A percentile compares a stretch with the other conserved stretches of the same genome.
phyloP scores from a whole-genome alignment of 2,113 vertebrate genomes.

The Cebidichthys violaceus region DNA sequence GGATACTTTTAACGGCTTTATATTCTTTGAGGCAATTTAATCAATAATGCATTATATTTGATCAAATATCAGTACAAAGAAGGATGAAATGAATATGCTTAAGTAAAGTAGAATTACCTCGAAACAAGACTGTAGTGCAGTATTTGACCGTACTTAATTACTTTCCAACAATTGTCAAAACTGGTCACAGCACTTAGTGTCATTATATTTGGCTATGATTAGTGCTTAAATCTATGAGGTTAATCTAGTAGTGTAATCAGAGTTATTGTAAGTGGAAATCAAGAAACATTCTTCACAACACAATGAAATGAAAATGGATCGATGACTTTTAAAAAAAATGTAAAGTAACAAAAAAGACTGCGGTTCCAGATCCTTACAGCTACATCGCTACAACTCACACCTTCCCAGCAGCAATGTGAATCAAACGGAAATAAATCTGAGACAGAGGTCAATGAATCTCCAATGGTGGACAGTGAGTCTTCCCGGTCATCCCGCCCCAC shows the following conservation, averaged over 20 bases:
- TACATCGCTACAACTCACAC: not conserved
- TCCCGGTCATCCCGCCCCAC: slow-evolving; percentile 20
- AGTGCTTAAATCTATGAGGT: not conserved
- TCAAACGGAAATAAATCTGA: slow-evolving; percentile 72
- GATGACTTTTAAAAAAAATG: not conserved
- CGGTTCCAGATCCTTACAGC: not conserved
- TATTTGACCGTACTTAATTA: not conserved
- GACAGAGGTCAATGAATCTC: slow-evolving; percentile 51
- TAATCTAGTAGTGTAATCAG: not conserved
- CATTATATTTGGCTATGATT: not conserved
- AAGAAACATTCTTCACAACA: not conserved
- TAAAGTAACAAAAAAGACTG: not conserved
- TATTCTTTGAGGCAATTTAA: not conserved
- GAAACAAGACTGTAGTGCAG: not conserved
- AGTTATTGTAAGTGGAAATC: not conserved
- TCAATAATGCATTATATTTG: not conserved
- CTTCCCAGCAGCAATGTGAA: slow-evolving; percentile 44
- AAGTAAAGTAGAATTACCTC: not conserved
- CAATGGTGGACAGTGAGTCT: slow-evolving; percentile 41
- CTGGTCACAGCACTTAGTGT: not conserved
- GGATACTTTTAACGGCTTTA: not conserved
- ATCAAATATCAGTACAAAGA: not conserved
- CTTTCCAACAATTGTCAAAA: not conserved
- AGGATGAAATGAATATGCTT: not conserved
- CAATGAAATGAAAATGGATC: not conserved